Evolutionary conservation across 2,113 vertebrate genomes (phyloP), one percentile per base, ranked within the genome.

Genomic region (Todiramphus chloris): DNA sequence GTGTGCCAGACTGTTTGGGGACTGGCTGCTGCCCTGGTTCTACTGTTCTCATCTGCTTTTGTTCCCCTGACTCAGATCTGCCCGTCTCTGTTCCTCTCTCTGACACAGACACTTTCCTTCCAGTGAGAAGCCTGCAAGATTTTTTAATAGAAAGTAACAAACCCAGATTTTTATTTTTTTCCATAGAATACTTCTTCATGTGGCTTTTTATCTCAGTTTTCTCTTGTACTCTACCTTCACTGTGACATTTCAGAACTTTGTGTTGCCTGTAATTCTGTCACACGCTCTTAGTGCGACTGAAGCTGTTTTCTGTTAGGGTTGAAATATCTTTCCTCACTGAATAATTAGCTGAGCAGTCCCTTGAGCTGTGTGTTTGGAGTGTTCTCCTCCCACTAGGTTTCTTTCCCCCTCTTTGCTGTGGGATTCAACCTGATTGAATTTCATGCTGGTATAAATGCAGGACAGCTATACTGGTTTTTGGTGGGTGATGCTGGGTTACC

Each of bases 1-100:
- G 87, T 83, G 75, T 83, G 69, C 55, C 81, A 95, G 78, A 63
- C 50, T 82, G 56, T 33, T 77, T 78, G 35, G 79, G 90, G 96
- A 67, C 91, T 73, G 89, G 74, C 48, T 90, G 60, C 77, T 89
- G 80, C 66, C 58, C 88, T 39, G 37, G 91, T 97, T 92, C 81
- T 94, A 8, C 79, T 92, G 55, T 67, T 69, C 69, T 62, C 18
- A 56, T 81, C 50, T 77, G 63, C 60, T 79, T 96, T 95, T 89
- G 82, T 94, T 96, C 84, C 91, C 89, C 39, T 51, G 83, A 37
- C 48, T 95, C 56, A 37, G 78, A 89, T 86, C 59, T 94, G 56
- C 94, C 13, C 55, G 85, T 33, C 44, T 31, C 66, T 39, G 53
- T 8, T 86, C 88, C 55, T 48, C 21, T 39, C 46, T 84, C 78